A percentile compares a stretch with the other conserved stretches of the same genome.
phyloP scores from a whole-genome alignment of 2,113 vertebrate genomes.

The Hylia prasina region DNA sequence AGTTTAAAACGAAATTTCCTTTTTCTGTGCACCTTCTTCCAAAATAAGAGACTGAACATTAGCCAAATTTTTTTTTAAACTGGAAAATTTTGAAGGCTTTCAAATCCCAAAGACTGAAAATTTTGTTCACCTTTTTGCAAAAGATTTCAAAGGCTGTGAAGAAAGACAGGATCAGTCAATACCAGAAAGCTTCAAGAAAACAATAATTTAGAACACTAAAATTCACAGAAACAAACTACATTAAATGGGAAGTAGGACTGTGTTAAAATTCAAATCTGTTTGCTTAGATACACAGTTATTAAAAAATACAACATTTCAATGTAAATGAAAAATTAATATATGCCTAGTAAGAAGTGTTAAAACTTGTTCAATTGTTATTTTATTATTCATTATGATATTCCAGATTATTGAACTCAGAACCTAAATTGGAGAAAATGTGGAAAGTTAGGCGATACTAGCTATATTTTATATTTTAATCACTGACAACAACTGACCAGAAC shows the following conservation, averaged over 20 bases:
- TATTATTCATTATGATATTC: not conserved
- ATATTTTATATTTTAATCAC: not conserved
- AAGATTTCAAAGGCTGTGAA: not conserved
- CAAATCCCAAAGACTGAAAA: not conserved
- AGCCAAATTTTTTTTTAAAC: not conserved
- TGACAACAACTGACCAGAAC: not conserved
- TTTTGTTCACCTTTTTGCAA: not conserved
- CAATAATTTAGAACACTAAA: not conserved
- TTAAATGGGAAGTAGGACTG: not conserved
- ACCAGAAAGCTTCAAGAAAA: not conserved
- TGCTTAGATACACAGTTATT: accelerated
- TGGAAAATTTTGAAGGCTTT: not conserved
- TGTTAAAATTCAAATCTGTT: not conserved
- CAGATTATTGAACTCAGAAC: not conserved
- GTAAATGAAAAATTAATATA: not conserved
- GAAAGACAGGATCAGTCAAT: not conserved
- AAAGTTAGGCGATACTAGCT: not conserved
- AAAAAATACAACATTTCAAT: not conserved
- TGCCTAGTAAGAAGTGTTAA: not conserved
- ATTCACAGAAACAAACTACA: not conserved
- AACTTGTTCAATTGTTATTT: not conserved
- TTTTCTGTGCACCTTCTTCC: not conserved
- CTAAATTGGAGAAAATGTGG: not conserved
- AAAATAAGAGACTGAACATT: not conserved
- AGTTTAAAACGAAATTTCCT: not conserved